Percentiles rank a stretch among this genome's conserved stretches.
Evolutionary conservation across 2,888 invertebrate species (phyloP).

Genomic region (Lydus trimaculatus): DNA sequence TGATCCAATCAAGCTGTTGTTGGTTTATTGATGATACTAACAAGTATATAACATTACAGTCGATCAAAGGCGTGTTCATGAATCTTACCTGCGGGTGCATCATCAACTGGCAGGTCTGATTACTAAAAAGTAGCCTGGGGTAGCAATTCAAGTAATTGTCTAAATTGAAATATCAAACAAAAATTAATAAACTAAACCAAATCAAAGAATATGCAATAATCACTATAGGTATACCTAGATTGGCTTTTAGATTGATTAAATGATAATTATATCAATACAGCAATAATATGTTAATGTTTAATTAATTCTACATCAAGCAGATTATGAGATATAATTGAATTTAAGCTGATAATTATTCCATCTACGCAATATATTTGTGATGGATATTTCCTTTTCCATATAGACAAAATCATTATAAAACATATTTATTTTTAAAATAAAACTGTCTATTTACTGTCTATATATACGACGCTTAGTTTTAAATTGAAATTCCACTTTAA

Average conservation of each 20-base stretch:
- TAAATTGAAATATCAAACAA: not conserved
- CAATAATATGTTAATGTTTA: no score
- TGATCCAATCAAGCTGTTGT: slow-evolving; percentile 1
- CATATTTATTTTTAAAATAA: no score
- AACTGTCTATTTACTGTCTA: not conserved
- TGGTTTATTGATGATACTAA: not conserved
- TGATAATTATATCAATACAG: no score
- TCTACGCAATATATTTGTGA: no score
- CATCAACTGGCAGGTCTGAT: not conserved
- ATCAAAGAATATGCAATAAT: not conserved
- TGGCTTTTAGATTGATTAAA: no score
- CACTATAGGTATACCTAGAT: no score
- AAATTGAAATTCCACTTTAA: slow-evolving; percentile 58
- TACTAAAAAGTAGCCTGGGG: not conserved
- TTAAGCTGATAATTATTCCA: no score
- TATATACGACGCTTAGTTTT: slow-evolving; percentile 48
- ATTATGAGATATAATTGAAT: no score
- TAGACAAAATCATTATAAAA: no score
- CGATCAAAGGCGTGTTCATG: not conserved
- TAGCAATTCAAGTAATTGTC: not conserved
- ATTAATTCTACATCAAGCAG: no score
- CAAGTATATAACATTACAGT: not conserved
- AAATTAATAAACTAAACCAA: not conserved
- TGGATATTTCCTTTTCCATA: no score
- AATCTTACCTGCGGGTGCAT: not conserved